Evolutionary conservation across 2,797 vertebrate genomes (phyloP).

Genomic region (Enoplosus armatus): DNA sequence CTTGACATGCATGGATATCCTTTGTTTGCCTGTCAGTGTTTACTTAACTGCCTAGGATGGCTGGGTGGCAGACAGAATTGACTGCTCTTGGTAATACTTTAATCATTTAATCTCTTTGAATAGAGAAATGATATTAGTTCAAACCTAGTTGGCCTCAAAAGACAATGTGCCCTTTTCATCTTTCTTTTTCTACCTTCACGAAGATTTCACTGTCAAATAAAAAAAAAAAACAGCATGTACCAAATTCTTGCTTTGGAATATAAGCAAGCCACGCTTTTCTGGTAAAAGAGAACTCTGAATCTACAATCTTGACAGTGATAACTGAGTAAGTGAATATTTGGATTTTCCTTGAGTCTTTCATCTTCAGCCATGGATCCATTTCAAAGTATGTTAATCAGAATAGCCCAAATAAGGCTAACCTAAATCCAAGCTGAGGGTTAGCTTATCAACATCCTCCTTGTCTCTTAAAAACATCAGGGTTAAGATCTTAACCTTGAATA

Average conservation of each 20-base stretch:
- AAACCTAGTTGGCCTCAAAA: conserved; percentile 8
- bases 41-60: not conserved
- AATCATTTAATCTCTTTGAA: too few species aligned
- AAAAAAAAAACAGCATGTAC: conserved; percentile 35
- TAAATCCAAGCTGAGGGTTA: conserved; percentile 21
- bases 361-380: conserved; percentile 47
- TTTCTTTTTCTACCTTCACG: not conserved
- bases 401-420: conserved; percentile 22
- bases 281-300: conserved; percentile 30
- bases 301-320: conserved; percentile 46
- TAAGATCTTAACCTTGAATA: not conserved
- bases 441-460: not conserved
- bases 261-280: conserved; percentile 30
- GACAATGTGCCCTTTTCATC: conserved; percentile 1
- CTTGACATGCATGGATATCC: not conserved
- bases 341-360: conserved; percentile 49
- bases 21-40: conserved; percentile 11
- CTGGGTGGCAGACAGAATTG: conserved; percentile 10
- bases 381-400: conserved; percentile 39
- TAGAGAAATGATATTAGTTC: not conserved
- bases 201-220: conserved; percentile 26
- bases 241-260: conserved; percentile 26
- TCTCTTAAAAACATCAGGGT: conserved; percentile 14
- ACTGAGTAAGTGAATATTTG: conserved; percentile 38
- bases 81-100: conserved; percentile 12